Base-by-base conservation (phyloP, 2,113 vertebrate species). In the Petrocephalus zakoni region DNA sequence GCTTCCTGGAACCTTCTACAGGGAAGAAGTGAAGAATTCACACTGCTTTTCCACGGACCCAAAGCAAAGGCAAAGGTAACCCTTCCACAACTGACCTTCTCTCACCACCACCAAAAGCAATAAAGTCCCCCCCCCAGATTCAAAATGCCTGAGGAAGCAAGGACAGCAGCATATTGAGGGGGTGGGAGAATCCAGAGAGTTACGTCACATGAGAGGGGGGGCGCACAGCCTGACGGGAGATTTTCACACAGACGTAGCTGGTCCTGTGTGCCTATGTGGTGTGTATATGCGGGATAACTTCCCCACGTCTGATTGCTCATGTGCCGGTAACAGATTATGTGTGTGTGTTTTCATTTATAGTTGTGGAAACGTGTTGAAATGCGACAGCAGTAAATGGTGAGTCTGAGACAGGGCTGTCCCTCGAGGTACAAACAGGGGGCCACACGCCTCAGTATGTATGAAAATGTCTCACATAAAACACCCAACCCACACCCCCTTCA, bases 161-260 rank as follows among this genome's bases (percentile, higher is more conserved):
- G 37, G 46, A 83, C 81, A 83, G 84, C 84, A 53, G 84, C 84
- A 85, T 51, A 85, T 51, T 85, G 84, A 85, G 22, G 51, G 83
- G 51, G 49, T 85, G n/a, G 25, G 61, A 68, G 25, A 34, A 85
- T 34, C 84, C 25, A 5, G 84, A 85, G 84, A 85, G 51, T 55
- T 19, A 85, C 15, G 13, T 85, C 49, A 85, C 84, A 85, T 85
- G 84, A 21, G 52, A 55, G 51, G 52, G 84, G 7, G 72, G 72
- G 52, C 51, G 78, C 83, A 85, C 25, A 55, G 84, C 25, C 84
- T 86, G 84, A 55, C 56, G 84, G 84, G 84, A 86, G 84, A 86
- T 86, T 86, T 86, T 86, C 84, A 86, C 84, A 86, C 84, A 86
- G 55, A 56, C 10, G 13, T n/a, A 86, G 52, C 25, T 55, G n/a